Conservation (phyloP, 2,888 invertebrate species). For the Conomelus anceps region DNA sequence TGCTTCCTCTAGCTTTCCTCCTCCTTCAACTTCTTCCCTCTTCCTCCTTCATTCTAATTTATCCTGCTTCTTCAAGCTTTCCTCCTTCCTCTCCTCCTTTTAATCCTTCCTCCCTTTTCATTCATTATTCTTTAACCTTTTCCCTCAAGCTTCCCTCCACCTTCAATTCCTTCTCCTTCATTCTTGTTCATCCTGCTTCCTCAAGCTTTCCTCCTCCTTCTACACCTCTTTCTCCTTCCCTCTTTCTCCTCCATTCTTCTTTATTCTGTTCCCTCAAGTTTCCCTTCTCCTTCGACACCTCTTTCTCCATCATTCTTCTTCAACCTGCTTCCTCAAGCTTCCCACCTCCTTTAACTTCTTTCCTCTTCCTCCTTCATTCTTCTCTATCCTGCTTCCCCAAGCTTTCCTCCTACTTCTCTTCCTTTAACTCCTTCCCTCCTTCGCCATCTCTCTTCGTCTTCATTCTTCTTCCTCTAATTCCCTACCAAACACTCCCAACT, state of each 20-base stretch:
- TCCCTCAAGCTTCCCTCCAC: not conserved
- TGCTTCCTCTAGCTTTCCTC: not conserved
- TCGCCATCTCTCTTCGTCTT: slow-evolving; percentile 11
- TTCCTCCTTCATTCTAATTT: not conserved
- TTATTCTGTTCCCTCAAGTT: not conserved
- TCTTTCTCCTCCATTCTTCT: not conserved
- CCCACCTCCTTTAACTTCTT: not conserved
- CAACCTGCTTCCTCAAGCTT: not conserved
- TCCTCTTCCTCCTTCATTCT: not conserved
- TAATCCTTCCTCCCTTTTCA: not conserved
- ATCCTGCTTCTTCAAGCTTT: not conserved
- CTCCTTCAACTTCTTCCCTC: not conserved
- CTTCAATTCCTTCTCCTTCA: not conserved
- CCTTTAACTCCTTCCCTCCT: not conserved
- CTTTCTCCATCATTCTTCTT: not conserved
- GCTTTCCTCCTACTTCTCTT: not conserved
- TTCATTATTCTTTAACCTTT: not conserved
- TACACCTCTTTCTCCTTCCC: not conserved
- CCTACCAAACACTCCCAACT: not conserved
- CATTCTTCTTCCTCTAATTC: slow-evolving; percentile 3
- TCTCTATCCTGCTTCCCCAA: not conserved
- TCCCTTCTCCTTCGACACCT: not conserved
- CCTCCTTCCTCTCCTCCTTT: not conserved
- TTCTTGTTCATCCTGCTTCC: not conserved
- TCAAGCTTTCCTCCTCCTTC: not conserved